These are phyloP conservation scores for Limnodromus scolopaceus DNA, from an alignment of 2,797 vertebrate genomes.

Conservation along the genomic window DNA sequence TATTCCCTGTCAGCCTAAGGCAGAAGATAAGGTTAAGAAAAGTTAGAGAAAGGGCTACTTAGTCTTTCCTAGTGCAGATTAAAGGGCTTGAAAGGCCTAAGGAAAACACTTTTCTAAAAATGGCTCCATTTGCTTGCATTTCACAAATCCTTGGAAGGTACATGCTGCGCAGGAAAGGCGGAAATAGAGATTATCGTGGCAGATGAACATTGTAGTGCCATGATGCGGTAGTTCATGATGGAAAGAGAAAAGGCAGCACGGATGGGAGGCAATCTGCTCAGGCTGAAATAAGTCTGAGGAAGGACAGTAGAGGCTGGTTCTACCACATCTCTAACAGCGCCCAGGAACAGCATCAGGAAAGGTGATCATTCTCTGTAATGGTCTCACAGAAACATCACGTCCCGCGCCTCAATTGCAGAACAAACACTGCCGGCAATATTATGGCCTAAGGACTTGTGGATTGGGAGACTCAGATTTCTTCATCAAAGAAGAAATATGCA, in stretches of 20 bases:
- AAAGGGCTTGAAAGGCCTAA: constrained; percentile 13
- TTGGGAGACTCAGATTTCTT: neutral
- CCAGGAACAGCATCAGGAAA: neutral
- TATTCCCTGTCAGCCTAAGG: neutral
- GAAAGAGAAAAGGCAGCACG: neutral
- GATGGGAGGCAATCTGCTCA: neutral
- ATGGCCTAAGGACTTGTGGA: fast-evolving
- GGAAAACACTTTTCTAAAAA: neutral
- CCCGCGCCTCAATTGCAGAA: neutral
- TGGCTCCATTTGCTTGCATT: neutral
- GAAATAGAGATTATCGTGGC: neutral
- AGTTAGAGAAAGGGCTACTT: neutral
- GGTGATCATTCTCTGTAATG: neutral
- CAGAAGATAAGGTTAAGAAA: constrained; percentile 10
- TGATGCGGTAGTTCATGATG: neutral
- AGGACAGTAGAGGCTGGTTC: neutral
- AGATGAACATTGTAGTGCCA: neutral
- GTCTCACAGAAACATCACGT: neutral
- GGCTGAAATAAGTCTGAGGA: neutral
- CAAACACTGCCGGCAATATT: neutral
- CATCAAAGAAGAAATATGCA: neutral
- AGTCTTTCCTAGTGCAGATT: neutral
- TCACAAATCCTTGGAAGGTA: neutral
- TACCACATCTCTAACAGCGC: neutral
- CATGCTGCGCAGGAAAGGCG: neutral